Evolutionary conservation across 2,888 invertebrate genomes (phyloP).

Genomic region (Synanthedon andrenaeformis): DNA sequence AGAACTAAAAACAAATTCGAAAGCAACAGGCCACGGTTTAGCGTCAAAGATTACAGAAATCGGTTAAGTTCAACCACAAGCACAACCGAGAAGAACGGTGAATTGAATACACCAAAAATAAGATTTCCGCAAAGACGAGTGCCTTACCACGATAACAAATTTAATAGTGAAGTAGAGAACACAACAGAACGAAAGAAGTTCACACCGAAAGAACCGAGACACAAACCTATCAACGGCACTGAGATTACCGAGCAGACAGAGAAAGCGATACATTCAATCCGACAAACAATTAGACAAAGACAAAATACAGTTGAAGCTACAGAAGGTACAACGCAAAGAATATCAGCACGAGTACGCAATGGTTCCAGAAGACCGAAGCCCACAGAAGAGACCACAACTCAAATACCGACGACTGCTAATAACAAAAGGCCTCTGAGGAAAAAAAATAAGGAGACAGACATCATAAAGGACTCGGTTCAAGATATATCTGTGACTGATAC

Average conservation of each 20-base stretch:
- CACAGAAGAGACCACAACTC: slow-evolving; percentile 46
- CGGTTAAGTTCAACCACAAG: slow-evolving; percentile 71
- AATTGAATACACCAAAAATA: slow-evolving; percentile 41
- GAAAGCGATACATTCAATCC: slow-evolving; percentile 36
- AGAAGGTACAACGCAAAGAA: slow-evolving; percentile 49
- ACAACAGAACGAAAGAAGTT: slow-evolving; percentile 65
- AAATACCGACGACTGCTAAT: slow-evolving; percentile 30
- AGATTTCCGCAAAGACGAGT: slow-evolving; percentile 63
- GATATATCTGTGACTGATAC: slow-evolving; percentile 48
- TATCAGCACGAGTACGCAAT: slow-evolving; percentile 52
- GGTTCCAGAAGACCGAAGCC: slow-evolving; percentile 47
- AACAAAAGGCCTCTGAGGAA: slow-evolving; percentile 46
- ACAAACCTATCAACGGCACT: slow-evolving; percentile 32
- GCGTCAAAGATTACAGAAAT: slow-evolving; percentile 81
- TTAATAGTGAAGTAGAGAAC: slow-evolving; percentile 40
- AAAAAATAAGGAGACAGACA: slow-evolving; percentile 48
- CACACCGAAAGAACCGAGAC: slow-evolving; percentile 60
- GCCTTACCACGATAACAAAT: slow-evolving; percentile 38
- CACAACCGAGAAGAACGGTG: slow-evolving; percentile 45
- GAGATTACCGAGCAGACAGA: slow-evolving; percentile 42
- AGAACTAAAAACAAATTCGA: slow-evolving; percentile 67
- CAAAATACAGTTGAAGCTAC: slow-evolving; percentile 37
- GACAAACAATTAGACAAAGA: slow-evolving; percentile 38
- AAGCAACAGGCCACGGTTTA: slow-evolving; percentile 77
- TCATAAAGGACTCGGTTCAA: slow-evolving; percentile 49